phyloP scores from a whole-genome alignment of 2,888 invertebrate genomes.

The Drosophila testacea region DNA sequence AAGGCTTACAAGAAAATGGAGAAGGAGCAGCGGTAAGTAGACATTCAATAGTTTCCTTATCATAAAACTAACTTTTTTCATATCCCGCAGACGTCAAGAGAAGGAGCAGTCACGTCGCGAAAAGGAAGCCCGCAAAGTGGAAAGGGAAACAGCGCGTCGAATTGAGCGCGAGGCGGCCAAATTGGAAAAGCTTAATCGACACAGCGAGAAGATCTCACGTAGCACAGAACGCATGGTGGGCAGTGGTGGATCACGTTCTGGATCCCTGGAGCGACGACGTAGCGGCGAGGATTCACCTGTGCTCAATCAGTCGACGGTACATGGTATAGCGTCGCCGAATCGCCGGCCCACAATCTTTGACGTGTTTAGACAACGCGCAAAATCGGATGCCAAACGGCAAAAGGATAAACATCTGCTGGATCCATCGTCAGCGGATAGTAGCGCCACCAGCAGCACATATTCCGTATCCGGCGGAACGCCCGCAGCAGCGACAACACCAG shows the following conservation, averaged over 20 bases:
- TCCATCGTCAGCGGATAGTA: slow-evolving; percentile 81
- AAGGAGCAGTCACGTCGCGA: slow-evolving; percentile 84
- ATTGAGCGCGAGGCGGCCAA: slow-evolving; percentile 85
- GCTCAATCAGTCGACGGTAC: slow-evolving; percentile 85
- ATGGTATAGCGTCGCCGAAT: slow-evolving; percentile 88
- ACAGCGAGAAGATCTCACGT: slow-evolving; percentile 84
- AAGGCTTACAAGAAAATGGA: slow-evolving; percentile 85
- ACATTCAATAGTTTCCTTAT: neutral
- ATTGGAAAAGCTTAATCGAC: slow-evolving; percentile 84
- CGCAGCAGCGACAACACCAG: slow-evolving; percentile 22
- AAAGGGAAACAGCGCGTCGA: slow-evolving; percentile 84
- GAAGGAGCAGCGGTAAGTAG: slow-evolving; percentile 83
- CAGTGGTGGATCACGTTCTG: slow-evolving; percentile 83
- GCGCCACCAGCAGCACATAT: slow-evolving; percentile 82
- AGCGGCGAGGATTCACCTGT: slow-evolving; percentile 85
- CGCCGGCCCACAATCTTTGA: slow-evolving; percentile 92
- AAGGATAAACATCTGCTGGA: slow-evolving; percentile 80
- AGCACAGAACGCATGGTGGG: slow-evolving; percentile 84
- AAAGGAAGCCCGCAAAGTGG: slow-evolving; percentile 84
- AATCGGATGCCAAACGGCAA: slow-evolving; percentile 88
- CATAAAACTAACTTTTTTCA: neutral
- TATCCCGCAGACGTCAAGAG: slow-evolving; percentile 81
- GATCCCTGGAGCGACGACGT: slow-evolving; percentile 84
- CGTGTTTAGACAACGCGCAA: slow-evolving; percentile 91
- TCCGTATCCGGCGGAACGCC: slow-evolving; percentile 69